These are phyloP conservation scores for Thera britannica DNA, from an alignment of 2,888 invertebrate genomes.

Conservation along the genomic window DNA sequence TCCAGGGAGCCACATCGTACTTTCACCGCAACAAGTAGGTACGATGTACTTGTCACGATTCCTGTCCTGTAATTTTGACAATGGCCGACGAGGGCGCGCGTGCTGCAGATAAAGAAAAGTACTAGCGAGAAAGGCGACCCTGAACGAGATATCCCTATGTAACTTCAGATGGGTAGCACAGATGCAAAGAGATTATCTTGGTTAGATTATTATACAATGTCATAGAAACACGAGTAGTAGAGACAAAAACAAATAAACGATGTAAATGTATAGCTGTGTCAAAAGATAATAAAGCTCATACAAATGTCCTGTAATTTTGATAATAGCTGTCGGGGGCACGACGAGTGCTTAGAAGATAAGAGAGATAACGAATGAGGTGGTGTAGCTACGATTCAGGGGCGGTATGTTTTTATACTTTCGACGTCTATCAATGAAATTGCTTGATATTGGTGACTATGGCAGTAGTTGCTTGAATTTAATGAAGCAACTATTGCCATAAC, in stretches of 20 bases:
- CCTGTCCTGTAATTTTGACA: constrained; percentile 68
- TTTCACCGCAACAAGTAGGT: constrained; percentile 54
- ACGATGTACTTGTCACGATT: constrained; percentile 34
- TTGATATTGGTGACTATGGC: not conserved
- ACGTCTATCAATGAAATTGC: too few relatives aligned
- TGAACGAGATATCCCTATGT: not conserved
- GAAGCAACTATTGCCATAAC: too few relatives aligned
- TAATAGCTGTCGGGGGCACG: constrained; percentile 60
- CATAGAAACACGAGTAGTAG: not conserved
- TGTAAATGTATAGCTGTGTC: not conserved
- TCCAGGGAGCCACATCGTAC: constrained; percentile 38
- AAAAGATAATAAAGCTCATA: constrained; percentile 8
- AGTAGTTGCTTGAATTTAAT: too few relatives aligned
- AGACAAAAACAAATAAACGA: not conserved
- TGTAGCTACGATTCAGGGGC: not conserved
- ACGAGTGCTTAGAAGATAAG: constrained; percentile 56
- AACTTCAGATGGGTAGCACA: constrained; percentile 11
- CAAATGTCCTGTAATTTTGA: constrained; percentile 64
- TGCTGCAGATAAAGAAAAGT: constrained; percentile 52
- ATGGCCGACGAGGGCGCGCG: constrained; percentile 55
- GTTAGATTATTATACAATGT: not conserved
- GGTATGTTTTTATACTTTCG: not conserved
- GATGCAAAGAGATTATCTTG: not conserved
- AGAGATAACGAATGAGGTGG: constrained; percentile 50
- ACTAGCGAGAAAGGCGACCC: not conserved